Percentiles rank a stretch among this genome's conserved stretches.
phyloP scores from a whole-genome alignment of 64 coral and sea anemone genomes.

The Acropora tenuis region DNA sequence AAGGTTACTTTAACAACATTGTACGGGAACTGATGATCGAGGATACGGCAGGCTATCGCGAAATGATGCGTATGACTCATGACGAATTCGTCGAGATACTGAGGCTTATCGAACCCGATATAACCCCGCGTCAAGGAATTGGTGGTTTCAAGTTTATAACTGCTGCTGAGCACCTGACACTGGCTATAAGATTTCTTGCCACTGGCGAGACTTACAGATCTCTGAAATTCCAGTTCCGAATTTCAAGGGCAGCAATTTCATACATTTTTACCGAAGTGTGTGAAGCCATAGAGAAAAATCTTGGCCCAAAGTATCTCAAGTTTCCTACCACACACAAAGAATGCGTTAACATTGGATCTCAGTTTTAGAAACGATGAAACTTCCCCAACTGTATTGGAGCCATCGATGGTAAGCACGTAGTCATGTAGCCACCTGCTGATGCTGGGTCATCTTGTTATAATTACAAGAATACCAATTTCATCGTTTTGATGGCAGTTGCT shows the following conservation, averaged over 20 bases:
- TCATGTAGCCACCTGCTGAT: neutral
- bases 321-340: neutral
- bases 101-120: neutral
- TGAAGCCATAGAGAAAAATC: constrained; percentile 1
- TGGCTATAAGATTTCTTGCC: neutral
- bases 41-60: neutral
- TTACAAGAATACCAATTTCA: constrained; percentile 18
- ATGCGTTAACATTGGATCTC: neutral
- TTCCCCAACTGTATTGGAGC: constrained; percentile 18
- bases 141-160: neutral
- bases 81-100: neutral
- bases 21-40: neutral
- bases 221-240: neutral
- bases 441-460: constrained; percentile 11
- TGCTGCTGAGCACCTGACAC: neutral
- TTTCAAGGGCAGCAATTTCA: neutral
- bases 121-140: neutral
- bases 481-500: constrained; percentile 21
- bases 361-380: constrained; percentile 15
- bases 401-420: constrained; percentile 23
- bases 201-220: neutral
- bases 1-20: neutral
- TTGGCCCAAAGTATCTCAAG: constrained; percentile 27
- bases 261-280: constrained; percentile 1
- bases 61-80: neutral